Evolutionary conservation across 30 jellyfish, hydroid and myxozoan genomes (phyloP).

Genomic region (Aurelia sp.): DNA sequence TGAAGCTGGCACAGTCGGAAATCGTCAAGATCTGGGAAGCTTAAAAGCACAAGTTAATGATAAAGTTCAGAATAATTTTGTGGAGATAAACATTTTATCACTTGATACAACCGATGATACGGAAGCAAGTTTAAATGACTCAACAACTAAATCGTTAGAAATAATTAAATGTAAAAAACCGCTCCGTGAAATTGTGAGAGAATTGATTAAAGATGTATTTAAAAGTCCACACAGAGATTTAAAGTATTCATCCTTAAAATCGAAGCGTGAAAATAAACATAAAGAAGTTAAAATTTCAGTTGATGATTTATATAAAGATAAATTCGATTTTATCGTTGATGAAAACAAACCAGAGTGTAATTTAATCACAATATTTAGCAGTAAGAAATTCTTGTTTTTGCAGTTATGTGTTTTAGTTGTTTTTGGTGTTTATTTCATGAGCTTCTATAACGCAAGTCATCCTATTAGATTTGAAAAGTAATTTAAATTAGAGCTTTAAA

Average conservation of each 20-base stretch:
- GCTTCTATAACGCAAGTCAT: constrained; percentile 24
- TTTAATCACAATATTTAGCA: constrained; percentile 16
- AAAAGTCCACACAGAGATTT: constrained; percentile 43
- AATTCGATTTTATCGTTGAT: constrained; percentile 43
- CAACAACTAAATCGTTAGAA: neutral
- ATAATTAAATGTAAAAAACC: neutral
- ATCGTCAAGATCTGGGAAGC: too few relatives aligned
- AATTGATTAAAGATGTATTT: constrained; percentile 32
- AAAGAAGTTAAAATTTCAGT: constrained; percentile 62
- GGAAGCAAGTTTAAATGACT: neutral
- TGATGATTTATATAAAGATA: constrained; percentile 49
- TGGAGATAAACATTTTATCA: constrained; percentile 32
- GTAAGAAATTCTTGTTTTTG: constrained; percentile 44
- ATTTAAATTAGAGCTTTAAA: neutral
- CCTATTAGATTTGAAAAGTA: neutral
- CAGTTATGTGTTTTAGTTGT: constrained; percentile 53
- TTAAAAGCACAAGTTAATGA: too few relatives aligned
- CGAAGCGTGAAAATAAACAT: constrained; percentile 3
- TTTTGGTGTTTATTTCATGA: constrained; percentile 62
- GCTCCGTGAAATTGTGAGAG: constrained; percentile 28
- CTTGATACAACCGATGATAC: constrained; percentile 8
- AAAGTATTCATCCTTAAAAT: neutral
- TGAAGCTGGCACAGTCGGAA: too few relatives aligned
- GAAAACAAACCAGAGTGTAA: constrained; percentile 20
- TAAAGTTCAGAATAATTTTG: constrained; percentile 36